A percentile compares a stretch with the other conserved stretches of the same genome.
Evolutionary conservation across 1,140 invertebrate species (phyloP).

Genomic region (Listronotus bonariensis): DNA sequence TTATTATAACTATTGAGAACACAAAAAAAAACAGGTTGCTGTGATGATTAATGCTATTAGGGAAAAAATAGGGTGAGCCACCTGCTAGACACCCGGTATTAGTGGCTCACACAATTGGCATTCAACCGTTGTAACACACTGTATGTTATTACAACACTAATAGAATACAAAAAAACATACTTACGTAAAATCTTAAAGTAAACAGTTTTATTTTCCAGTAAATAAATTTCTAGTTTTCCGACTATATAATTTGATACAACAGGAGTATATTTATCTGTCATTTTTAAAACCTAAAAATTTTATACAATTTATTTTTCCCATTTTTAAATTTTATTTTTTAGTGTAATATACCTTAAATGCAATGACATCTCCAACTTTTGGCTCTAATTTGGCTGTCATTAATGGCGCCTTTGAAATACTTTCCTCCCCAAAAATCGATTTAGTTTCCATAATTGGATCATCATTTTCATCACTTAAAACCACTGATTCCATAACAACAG

Average conservation of each 20-base stretch:
- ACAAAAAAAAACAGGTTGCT: too few species aligned
- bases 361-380: slow-evolving; percentile 10
- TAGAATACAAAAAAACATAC: not conserved
- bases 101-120: too few species aligned
- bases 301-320: not conserved
- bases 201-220: not conserved
- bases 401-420: not conserved
- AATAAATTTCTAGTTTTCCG: slow-evolving; percentile 3
- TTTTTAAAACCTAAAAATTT: slow-evolving; percentile 13
- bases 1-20: too few species aligned
- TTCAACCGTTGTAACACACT: too few species aligned
- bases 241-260: slow-evolving; percentile 5
- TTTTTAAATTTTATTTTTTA: too few species aligned
- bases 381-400: slow-evolving; percentile 2
- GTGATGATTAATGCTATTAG: too few species aligned
- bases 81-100: too few species aligned
- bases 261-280: slow-evolving; percentile 8
- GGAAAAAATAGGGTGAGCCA: too few species aligned
- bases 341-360: slow-evolving; percentile 5
- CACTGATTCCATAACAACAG: not conserved
- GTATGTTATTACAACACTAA: too few species aligned
- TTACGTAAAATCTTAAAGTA: slow-evolving; percentile 13
- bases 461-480: slow-evolving; percentile 13
- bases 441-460: slow-evolving; percentile 6
- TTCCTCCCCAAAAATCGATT: not conserved